phyloP scores from a whole-genome alignment of 2,113 vertebrate genomes.

The Meriones unguiculatus region DNA sequence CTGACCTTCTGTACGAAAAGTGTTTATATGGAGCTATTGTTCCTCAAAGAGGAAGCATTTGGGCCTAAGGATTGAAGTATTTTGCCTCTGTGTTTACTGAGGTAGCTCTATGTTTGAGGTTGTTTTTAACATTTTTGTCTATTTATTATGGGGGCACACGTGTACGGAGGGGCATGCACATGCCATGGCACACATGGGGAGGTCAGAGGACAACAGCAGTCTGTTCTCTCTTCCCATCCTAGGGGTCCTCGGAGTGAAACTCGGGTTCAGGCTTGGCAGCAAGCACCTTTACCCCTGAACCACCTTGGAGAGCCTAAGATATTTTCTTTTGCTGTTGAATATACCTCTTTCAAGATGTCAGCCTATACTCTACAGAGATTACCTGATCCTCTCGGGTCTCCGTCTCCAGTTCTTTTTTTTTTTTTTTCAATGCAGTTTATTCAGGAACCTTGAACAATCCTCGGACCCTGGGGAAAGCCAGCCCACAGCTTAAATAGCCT shows the following conservation, averaged over 20 bases:
- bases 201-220: background rate
- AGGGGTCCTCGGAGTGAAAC: background rate
- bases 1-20: background rate
- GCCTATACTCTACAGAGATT: background rate
- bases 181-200: background rate
- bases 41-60: background rate
- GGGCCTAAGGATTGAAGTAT: background rate
- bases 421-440: no score
- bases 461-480: no score
- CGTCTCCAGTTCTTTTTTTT: background rate
- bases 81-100: background rate
- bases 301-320: background rate
- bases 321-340: background rate
- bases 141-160: background rate
- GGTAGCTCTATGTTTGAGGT: background rate
- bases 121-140: background rate
- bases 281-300: background rate
- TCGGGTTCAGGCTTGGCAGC: background rate
- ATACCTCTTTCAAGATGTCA: background rate
- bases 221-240: background rate
- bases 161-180: background rate
- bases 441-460: no score
- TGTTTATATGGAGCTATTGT: background rate
- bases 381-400: background rate
- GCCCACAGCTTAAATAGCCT: no score